A percentile compares a stretch with the other conserved stretches of the same genome.
These are phyloP conservation scores for Druceiella hillmani DNA, from an alignment of 2,888 invertebrate genomes.

Conservation along the genomic window DNA sequence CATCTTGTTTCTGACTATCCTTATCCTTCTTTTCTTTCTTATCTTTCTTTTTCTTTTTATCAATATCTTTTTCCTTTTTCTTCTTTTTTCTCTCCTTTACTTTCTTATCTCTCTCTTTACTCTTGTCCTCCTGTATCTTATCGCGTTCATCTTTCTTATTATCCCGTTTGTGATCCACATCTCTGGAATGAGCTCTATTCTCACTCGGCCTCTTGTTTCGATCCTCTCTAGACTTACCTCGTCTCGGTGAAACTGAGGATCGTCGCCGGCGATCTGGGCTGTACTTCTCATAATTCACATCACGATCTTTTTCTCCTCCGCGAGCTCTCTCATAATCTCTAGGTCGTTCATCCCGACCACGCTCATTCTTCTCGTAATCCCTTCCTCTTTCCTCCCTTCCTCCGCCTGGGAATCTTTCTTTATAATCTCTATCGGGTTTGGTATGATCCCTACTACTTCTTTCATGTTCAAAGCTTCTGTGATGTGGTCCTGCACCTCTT, in stretches of 20 bases:
- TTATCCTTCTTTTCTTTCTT: conserved; percentile 43
- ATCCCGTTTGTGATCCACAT: conserved; percentile 49
- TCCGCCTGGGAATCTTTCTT: conserved; percentile 34
- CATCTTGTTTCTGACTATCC: conserved; percentile 40
- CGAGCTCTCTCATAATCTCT: conserved; percentile 38
- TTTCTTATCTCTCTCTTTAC: conserved; percentile 38
- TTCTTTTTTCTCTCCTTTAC: conserved; percentile 43
- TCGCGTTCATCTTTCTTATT: conserved; percentile 43
- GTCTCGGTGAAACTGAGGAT: conserved; percentile 31
- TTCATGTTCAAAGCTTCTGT: background rate
- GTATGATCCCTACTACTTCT: conserved; percentile 7
- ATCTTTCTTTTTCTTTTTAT: conserved; percentile 40
- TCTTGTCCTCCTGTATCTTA: conserved; percentile 38
- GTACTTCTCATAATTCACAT: conserved; percentile 16
- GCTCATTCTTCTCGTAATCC: conserved; percentile 38
- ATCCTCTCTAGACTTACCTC: conserved; percentile 30
- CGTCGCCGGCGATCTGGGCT: conserved; percentile 14
- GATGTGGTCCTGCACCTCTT: background rate
- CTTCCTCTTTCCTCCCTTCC: conserved; percentile 36
- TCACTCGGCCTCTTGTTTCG: conserved; percentile 45
- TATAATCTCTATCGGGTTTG: conserved; percentile 32
- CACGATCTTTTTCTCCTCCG: conserved; percentile 7
- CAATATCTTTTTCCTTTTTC: conserved; percentile 53
- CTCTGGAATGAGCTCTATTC: conserved; percentile 43
- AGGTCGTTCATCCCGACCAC: conserved; percentile 30